These are phyloP conservation scores for Helicoverpa armigera DNA, from an alignment of 1,140 invertebrate genomes.

Conservation along the genomic window DNA sequence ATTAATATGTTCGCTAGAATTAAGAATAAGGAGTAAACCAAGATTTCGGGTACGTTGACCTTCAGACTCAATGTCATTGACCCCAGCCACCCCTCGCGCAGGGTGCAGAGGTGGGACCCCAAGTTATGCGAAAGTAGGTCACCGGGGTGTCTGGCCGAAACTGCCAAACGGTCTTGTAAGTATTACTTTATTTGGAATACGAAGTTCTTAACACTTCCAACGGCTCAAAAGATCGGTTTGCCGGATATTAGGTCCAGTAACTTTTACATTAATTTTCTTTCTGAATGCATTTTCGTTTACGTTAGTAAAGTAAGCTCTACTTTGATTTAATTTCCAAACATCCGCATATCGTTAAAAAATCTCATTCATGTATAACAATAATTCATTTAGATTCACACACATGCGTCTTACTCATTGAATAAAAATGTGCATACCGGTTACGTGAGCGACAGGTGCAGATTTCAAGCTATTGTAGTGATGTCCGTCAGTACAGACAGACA, in stretches of 20 bases:
- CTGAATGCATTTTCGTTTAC: no score
- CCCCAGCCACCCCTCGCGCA: constrained; percentile 48
- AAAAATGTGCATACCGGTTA: background rate
- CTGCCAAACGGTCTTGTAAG: background rate
- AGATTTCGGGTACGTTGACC: constrained; percentile 41
- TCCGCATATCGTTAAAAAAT: background rate
- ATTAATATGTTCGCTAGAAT: background rate
- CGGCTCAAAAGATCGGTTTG: no score
- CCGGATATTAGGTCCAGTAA: no score
- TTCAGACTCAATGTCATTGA: constrained; percentile 49
- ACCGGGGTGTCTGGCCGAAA: constrained; percentile 4
- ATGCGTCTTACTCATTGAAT: background rate
- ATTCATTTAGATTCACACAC: background rate
- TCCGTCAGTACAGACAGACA: constrained; percentile 5
- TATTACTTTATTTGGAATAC: no score
- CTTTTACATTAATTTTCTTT: no score
- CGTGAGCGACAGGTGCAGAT: background rate
- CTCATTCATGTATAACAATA: background rate
- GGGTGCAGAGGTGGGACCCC: constrained; percentile 50
- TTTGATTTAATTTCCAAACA: no score
- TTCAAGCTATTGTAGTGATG: constrained; percentile 10
- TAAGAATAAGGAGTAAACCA: background rate
- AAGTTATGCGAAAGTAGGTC: constrained; percentile 35
- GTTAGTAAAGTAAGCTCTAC: no score
- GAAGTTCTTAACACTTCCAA: no score